Base-by-base conservation (phyloP, 2,888 invertebrate genomes). In the Emmelina monodactyla region DNA sequence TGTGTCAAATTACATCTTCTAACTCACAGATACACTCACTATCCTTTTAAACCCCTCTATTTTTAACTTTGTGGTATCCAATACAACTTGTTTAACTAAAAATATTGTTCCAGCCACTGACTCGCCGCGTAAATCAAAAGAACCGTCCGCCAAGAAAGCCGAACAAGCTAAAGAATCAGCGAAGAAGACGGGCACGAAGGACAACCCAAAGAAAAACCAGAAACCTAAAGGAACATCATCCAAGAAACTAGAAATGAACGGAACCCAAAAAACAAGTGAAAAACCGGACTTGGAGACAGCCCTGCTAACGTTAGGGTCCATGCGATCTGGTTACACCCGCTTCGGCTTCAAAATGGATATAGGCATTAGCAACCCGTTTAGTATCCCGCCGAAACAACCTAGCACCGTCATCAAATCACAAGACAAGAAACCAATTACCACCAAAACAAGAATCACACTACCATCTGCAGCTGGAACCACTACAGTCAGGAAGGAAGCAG, bases 271-370 rank as follows among this genome's bases (percentile, higher is more conserved):
- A n/a, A n/a, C n/a, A n/a, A n/a, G n/a, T n/a, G n/a, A n/a, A n/a
- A n/a, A n/a, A n/a, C n/a, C n/a, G n/a, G n/a, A n/a, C n/a, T n/a
- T n/a, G n/a, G n/a, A n/a, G n/a, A n/a, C n/a, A 10, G 25, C 25
- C n/a, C 3, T 10, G n/a, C 3, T 10, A 9, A 25, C 25, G 3
- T 11, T 25, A 3, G 6, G n/a, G n/a, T 53, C 63, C 2, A 33
- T 62, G 2, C 57, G 58, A 29, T 55, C 63, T 1, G 67, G 63
- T 0, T 80, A 67, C 53, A 80, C 73, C 1, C 58, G 72, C 39
- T 82, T 80, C 45, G 83, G 83, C 1, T 83, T 81, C 49, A 82
- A 76, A 43, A 39, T 82, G 34, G 62, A 78, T 40, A 51, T 71
- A 10, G 63, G 64, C 22, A 63, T 56, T 0, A n/a, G n/a, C n/a